These are phyloP conservation scores for Drepana falcataria DNA, from an alignment of 2,888 invertebrate species.

Conservation along the genomic window DNA sequence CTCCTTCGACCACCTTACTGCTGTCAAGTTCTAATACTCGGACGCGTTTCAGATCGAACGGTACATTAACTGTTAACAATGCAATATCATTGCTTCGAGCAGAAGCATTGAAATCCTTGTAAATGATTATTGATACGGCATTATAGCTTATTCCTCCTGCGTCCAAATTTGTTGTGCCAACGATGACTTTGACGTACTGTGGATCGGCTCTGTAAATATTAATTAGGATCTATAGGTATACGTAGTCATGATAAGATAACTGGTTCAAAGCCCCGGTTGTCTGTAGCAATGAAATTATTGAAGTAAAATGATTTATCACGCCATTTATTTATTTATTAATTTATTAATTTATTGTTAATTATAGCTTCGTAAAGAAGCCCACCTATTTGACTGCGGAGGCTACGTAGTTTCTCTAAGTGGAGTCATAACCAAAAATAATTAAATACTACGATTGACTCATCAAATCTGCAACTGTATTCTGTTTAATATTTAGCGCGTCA, in stretches of 20 bases:
- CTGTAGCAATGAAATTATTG: too few species aligned
- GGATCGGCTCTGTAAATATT: slow-evolving; percentile 47
- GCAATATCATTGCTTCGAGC: slow-evolving; percentile 55
- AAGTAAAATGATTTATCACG: too few species aligned
- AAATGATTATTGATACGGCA: slow-evolving; percentile 36
- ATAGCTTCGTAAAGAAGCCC: too few species aligned
- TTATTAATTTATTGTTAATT: too few species aligned
- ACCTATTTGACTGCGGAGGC: too few species aligned
- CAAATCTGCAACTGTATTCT: too few species aligned
- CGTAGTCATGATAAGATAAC: neutral
- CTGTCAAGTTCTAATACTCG: slow-evolving; percentile 32
- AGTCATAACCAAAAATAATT: too few species aligned
- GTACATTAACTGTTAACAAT: slow-evolving; percentile 38
- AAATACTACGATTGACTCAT: too few species aligned
- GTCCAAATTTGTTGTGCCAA: slow-evolving; percentile 58
- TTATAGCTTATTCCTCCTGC: slow-evolving; percentile 37
- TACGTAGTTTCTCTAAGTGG: too few species aligned
- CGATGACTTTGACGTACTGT: slow-evolving; percentile 45
- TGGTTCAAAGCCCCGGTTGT: neutral
- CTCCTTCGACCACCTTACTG: slow-evolving; percentile 41
- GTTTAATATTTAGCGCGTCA: too few species aligned
- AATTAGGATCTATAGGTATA: neutral
- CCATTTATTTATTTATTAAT: too few species aligned
- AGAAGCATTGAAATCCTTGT: slow-evolving; percentile 38
- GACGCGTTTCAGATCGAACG: slow-evolving; percentile 39